Conservation (phyloP, 2,888 invertebrate species). For the Tenthredo notha region DNA sequence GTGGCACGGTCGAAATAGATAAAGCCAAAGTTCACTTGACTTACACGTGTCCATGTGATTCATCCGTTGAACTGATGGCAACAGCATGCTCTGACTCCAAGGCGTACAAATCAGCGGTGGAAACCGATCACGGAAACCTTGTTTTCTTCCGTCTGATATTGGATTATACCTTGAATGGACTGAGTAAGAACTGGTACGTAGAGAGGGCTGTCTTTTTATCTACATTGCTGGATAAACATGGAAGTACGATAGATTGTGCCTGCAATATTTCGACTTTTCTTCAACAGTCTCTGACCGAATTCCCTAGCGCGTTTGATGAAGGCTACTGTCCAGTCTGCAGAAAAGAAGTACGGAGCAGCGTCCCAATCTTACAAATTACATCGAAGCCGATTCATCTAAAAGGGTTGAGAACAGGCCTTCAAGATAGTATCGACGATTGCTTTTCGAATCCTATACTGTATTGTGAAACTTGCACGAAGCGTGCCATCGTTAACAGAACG, state of each 20-base stretch:
- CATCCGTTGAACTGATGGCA: slow-evolving; percentile 25
- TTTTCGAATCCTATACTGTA: slow-evolving; percentile 26
- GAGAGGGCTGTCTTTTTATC: slow-evolving; percentile 26
- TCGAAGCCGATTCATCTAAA: slow-evolving; percentile 25
- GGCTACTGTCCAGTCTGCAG: slow-evolving; percentile 16
- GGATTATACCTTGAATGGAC: slow-evolving; percentile 15
- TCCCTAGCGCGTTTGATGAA: slow-evolving; percentile 29
- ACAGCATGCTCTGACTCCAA: slow-evolving; percentile 26
- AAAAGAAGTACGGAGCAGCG: not conserved
- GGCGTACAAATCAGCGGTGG: slow-evolving; percentile 3
- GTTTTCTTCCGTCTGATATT: slow-evolving; percentile 27
- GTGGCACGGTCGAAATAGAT: not conserved
- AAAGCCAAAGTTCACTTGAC: not conserved
- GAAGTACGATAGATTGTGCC: slow-evolving; percentile 31
- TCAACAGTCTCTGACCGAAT: slow-evolving; percentile 16
- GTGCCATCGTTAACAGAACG: slow-evolving; percentile 1
- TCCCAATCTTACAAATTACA: slow-evolving; percentile 21
- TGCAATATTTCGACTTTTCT: slow-evolving; percentile 35
- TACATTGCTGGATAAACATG: slow-evolving; percentile 9
- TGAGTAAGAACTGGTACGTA: slow-evolving; percentile 13
- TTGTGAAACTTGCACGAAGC: slow-evolving; percentile 14
- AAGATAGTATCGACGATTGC: slow-evolving; percentile 24
- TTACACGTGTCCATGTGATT: slow-evolving; percentile 28
- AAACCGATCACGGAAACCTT: not conserved
- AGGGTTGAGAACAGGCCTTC: slow-evolving; percentile 17